Conservation (phyloP, 2,113 vertebrate genomes). For the Trochalopteron elliotii region DNA sequence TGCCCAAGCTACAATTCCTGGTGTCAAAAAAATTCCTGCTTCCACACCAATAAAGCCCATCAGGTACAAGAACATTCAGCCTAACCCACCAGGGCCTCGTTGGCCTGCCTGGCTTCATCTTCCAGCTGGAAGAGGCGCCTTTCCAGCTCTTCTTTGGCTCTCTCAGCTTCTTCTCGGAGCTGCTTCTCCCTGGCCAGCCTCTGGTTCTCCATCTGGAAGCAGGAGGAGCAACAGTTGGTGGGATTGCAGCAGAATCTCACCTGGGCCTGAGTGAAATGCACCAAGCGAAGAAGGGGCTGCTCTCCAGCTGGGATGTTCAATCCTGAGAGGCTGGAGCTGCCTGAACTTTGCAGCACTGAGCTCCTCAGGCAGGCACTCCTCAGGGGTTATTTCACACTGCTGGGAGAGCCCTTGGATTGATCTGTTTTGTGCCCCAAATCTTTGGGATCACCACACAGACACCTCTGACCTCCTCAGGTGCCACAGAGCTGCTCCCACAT, state of each 20-base stretch:
- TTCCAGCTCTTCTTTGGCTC: constrained; percentile 90
- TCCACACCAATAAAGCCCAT: not conserved
- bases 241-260: not conserved
- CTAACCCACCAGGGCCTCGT: constrained; percentile 84
- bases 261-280: not conserved
- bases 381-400: not conserved
- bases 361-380: no score
- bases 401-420: not conserved
- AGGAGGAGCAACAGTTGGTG: not conserved
- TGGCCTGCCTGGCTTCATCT: constrained; percentile 88
- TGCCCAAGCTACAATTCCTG: not conserved
- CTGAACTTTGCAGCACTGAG: not conserved
- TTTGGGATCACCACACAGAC: not conserved
- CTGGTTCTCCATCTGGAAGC: constrained; percentile 86
- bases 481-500: not conserved
- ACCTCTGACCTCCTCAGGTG: not conserved
- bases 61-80: not conserved
- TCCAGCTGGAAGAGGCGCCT: constrained; percentile 88
- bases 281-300: not conserved
- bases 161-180: constrained; percentile 88
- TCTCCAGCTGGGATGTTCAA: not conserved
- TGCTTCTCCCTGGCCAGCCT: constrained; percentile 90
- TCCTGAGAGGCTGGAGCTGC: not conserved
- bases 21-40: not conserved
- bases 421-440: not conserved